A percentile compares a stretch with the other conserved stretches of the same genome.
phyloP scores from a whole-genome alignment of 1,140 invertebrate species.

The Notospermus geniculatus region DNA sequence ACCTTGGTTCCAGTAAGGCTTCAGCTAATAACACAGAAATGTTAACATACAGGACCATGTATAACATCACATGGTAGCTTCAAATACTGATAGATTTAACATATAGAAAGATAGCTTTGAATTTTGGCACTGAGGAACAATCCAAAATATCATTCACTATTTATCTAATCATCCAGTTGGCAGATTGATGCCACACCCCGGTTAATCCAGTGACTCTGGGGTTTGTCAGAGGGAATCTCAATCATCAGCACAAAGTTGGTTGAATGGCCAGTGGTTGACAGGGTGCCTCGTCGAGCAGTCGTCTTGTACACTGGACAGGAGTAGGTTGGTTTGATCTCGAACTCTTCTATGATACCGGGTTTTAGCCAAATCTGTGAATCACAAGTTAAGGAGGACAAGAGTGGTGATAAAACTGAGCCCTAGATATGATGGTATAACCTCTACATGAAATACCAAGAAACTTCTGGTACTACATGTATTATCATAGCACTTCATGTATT shows the following conservation, averaged over 20 bases:
- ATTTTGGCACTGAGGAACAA: too few relatives aligned
- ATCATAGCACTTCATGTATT: too few relatives aligned
- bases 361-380: constrained; percentile 45
- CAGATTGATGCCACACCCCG: constrained; percentile 81
- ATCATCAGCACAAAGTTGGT: constrained; percentile 91
- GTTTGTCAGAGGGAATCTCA: constrained; percentile 66
- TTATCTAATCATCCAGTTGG: constrained; percentile 64
- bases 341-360: constrained; percentile 69
- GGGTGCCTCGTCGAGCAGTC: constrained; percentile 71
- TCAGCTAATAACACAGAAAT: too few relatives aligned
- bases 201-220: constrained; percentile 82
- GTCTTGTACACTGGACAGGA: constrained; percentile 87
- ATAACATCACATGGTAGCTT: too few relatives aligned
- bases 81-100: too few relatives aligned
- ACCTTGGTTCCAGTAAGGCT: too few relatives aligned
- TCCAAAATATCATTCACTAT: neutral
- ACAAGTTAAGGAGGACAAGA: constrained; percentile 26
- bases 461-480: too few relatives aligned
- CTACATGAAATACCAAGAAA: too few relatives aligned
- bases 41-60: too few relatives aligned
- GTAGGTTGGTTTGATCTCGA: constrained; percentile 65
- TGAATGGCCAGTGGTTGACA: constrained; percentile 88
- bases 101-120: too few relatives aligned
- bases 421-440: too few relatives aligned
- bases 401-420: too few relatives aligned